Evolutionary conservation across 1,140 invertebrate species (phyloP).

Genomic region (Papilio polyxenes): DNA sequence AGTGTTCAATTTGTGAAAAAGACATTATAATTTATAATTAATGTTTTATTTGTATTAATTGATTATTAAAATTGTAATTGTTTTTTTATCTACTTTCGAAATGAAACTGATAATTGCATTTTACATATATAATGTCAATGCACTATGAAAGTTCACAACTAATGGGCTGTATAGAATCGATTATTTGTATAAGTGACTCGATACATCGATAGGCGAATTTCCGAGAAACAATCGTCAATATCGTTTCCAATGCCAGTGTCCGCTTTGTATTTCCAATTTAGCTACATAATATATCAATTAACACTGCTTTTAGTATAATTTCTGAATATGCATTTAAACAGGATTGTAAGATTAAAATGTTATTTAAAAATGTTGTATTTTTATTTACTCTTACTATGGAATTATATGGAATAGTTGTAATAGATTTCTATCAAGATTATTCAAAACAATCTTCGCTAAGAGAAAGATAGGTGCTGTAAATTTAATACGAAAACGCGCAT

Average conservation of each 20-base stretch:
- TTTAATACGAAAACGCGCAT: no score
- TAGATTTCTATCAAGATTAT: neutral
- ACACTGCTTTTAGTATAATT: neutral
- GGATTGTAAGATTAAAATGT: neutral
- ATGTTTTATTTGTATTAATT: neutral
- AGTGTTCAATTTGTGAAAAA: neutral
- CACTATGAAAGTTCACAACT: neutral
- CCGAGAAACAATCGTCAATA: conserved; percentile 4
- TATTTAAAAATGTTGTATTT: neutral
- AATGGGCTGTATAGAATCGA: neutral
- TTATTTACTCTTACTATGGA: neutral
- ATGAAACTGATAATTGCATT: conserved; percentile 1
- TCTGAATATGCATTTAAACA: conserved; percentile 7
- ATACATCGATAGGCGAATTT: neutral
- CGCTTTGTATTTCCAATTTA: neutral
- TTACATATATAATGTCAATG: neutral
- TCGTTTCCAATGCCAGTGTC: neutral
- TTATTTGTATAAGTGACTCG: conserved; percentile 11
- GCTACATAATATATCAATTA: neutral
- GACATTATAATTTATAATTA: neutral
- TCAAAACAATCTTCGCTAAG: neutral
- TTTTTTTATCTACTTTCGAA: neutral
- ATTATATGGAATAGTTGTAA: neutral
- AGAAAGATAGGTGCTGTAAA: no score
- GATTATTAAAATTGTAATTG: neutral